phyloP scores from a whole-genome alignment of 2,797 vertebrate species.

The Urophycis tenuis region DNA sequence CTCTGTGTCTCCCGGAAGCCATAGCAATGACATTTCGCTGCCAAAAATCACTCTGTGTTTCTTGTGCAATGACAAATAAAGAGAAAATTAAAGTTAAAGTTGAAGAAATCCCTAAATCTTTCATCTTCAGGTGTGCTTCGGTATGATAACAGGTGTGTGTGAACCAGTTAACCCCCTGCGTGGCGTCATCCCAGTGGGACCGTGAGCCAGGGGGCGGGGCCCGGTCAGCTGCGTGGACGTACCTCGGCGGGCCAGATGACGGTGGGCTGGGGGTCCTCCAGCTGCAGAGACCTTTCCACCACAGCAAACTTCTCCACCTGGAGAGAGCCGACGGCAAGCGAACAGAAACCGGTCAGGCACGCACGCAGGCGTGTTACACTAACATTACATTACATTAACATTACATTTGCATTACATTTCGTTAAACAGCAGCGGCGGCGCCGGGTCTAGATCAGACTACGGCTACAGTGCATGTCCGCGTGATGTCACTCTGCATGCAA shows the following conservation, averaged over 20 bases:
- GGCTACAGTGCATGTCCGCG: conserved; percentile 9
- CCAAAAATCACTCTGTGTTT: too few species aligned
- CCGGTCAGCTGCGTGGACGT: conserved; percentile 31
- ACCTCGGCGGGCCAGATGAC: conserved; percentile 94
- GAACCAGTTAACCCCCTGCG: neutral
- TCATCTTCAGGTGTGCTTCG: neutral
- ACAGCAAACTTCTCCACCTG: conserved; percentile 98
- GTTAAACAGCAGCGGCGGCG: neutral
- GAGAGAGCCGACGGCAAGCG: conserved; percentile 34
- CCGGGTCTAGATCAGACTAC: neutral
- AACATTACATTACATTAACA: too few species aligned
- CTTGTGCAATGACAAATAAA: too few species aligned
- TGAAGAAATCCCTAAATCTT: neutral
- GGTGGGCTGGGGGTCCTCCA: conserved; percentile 85
- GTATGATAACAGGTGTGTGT: neutral
- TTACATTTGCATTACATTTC: too few species aligned
- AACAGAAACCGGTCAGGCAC: neutral
- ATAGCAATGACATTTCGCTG: too few species aligned
- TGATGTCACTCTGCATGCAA: neutral
- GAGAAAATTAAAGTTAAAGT: too few species aligned
- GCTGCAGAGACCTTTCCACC: conserved; percentile 87
- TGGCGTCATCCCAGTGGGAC: neutral
- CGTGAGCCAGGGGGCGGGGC: conserved; percentile 13
- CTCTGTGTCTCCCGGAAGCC: too few species aligned
- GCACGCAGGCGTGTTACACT: neutral